Evolutionary conservation across 2,113 vertebrate genomes (phyloP), one percentile per base, ranked within the genome.

Genomic region (Paratilapia polleni): DNA sequence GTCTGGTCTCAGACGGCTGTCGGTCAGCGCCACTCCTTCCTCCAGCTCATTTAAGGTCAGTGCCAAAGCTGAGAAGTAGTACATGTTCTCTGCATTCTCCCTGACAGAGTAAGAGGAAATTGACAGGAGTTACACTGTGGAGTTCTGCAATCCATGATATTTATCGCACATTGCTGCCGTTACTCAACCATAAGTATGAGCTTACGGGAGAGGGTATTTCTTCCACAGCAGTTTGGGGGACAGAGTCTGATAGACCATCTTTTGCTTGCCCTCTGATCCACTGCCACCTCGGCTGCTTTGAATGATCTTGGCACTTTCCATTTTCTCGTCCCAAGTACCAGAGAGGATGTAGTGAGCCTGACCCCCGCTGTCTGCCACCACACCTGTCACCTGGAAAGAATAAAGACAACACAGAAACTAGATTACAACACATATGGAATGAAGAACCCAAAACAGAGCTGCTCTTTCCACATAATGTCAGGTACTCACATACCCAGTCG

Each of bases 41-140:
- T 98, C 98, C 0, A 86, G 89, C 94, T 99, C 98, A 0, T 99
- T 99, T 75, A 99, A 95, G 8, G 97, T 98, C 91, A 99, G 93
- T 15, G 98, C 98, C 94, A 99, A 95, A 57, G 96, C 94, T 0
- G 98, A 99, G 96, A 99, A 99, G 95, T 95, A 96, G 83, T 99
- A 99, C 98, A 99, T 99, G 95, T 99, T 98, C 95, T 99, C 98
- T 0, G 98, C 97, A 0, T 99, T 99, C 8, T 98, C 97, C 90
- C 98, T 99, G 92, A 2, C 0, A 1, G 0, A 34, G 22, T 6
- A n/a, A 59, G 14, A 73, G 24, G 56, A 49, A 43, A 75, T 63
- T 13, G n/a, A 49, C 13, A 6, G 10, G 6, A 77, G 24, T 47
- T 77, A 74, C 19, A 17, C 10, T n/a, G 47, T 14, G 4, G 43